Evolutionary conservation across 2,797 vertebrate genomes (phyloP).

Genomic region (Chaetodon trifasciatus): DNA sequence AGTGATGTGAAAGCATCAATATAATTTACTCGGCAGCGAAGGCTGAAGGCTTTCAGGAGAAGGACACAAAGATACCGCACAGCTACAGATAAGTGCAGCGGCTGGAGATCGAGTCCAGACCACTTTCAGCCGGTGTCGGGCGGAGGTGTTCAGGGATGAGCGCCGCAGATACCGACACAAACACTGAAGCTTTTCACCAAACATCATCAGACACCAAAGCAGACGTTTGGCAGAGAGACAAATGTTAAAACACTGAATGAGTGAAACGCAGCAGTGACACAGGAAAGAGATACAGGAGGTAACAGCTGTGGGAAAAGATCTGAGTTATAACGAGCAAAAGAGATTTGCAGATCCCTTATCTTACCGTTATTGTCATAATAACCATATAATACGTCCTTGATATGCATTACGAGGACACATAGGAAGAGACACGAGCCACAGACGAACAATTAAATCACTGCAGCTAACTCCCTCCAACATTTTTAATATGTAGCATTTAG

Average conservation of each 20-base stretch:
- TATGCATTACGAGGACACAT: too few relatives aligned
- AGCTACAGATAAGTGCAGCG: slow-evolving; percentile 2
- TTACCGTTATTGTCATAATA: too few relatives aligned
- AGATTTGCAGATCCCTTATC: too few relatives aligned
- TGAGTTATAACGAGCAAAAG: too few relatives aligned
- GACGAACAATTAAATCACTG: too few relatives aligned
- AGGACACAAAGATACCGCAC: not conserved
- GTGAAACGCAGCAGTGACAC: not conserved
- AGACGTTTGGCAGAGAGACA: not conserved
- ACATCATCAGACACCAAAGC: not conserved
- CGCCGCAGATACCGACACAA: not conserved
- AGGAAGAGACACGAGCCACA: too few relatives aligned
- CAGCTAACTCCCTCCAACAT: too few relatives aligned
- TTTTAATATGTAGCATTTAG: too few relatives aligned
- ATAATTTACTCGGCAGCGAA: slow-evolving; percentile 12
- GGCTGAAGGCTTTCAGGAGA: slow-evolving; percentile 1
- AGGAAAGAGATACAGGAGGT: slow-evolving; percentile 10
- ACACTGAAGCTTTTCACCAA: not conserved
- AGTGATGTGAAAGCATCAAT: slow-evolving; percentile 38
- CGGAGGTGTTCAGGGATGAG: slow-evolving; percentile 14
- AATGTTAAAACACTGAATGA: not conserved
- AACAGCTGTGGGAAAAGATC: not conserved
- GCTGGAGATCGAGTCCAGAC: not conserved
- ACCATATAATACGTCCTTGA: too few relatives aligned
- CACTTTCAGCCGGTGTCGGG: not conserved